phyloP scores from a whole-genome alignment of 1,140 invertebrate genomes.

The Bacillus rossius region DNA sequence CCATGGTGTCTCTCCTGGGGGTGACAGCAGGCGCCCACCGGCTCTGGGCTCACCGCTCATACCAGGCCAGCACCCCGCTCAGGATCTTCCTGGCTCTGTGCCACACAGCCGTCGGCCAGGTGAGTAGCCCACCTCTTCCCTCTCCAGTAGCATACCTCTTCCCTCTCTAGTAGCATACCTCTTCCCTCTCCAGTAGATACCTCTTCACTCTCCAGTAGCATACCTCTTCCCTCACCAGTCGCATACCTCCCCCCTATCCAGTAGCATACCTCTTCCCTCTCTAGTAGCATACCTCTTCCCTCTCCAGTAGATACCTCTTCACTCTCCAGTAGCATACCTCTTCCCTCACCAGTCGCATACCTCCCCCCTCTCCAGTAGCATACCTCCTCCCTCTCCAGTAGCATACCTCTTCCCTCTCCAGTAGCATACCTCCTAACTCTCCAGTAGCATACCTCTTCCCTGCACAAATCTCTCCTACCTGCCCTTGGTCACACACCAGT shows the following conservation, averaged over 20 bases:
- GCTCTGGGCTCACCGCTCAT: constrained; percentile 84
- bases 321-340: not conserved
- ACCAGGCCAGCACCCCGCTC: constrained; percentile 63
- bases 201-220: not conserved
- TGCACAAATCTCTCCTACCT: not conserved
- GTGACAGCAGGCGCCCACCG: constrained; percentile 85
- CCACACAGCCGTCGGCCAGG: constrained; percentile 62
- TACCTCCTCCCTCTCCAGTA: not conserved
- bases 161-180: not conserved
- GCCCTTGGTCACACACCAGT: no score
- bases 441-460: not conserved
- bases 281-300: not conserved
- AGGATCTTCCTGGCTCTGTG: constrained; percentile 69
- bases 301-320: not conserved
- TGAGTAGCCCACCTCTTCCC: not conserved
- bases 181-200: not conserved
- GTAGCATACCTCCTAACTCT: not conserved
- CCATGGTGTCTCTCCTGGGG: constrained; percentile 27
- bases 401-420: not conserved
- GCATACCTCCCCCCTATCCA: not conserved
- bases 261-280: not conserved
- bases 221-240: not conserved
- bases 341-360: not conserved
- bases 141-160: not conserved
- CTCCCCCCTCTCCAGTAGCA: no score